These are phyloP conservation scores for Myotis pilosus DNA, from an alignment of 2,797 vertebrate genomes.

Conservation along the genomic window DNA sequence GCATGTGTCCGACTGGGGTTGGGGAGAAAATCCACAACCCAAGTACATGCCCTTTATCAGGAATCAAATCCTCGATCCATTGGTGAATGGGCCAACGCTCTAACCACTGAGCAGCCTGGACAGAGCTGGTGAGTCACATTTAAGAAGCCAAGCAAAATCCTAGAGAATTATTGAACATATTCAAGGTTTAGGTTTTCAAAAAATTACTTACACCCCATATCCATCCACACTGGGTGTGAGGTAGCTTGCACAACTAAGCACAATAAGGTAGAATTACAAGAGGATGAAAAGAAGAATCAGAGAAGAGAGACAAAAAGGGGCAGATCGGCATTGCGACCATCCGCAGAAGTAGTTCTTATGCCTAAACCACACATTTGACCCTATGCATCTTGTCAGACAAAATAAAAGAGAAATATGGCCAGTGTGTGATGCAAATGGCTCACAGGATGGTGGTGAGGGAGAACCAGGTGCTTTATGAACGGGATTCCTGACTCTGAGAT, in stretches of 20 bases:
- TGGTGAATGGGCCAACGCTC: no score
- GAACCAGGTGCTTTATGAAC: background rate
- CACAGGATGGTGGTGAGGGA: background rate
- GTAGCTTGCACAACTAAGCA: background rate
- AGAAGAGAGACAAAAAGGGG: background rate
- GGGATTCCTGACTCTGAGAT: background rate
- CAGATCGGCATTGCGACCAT: accelerated
- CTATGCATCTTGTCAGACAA: background rate
- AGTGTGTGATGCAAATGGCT: background rate
- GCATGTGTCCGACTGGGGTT: no score
- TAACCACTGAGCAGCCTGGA: no score
- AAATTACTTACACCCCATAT: background rate
- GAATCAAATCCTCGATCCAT: no score
- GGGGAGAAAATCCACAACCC: no score
- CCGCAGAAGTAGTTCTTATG: accelerated
- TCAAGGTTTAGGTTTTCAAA: background rate
- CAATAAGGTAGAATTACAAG: background rate
- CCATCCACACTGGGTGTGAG: background rate
- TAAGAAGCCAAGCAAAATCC: slow-evolving; percentile 51
- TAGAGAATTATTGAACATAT: slow-evolving; percentile 41
- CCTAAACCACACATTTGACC: background rate
- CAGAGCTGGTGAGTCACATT: background rate
- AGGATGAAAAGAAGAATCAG: background rate
- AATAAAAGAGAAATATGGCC: background rate
- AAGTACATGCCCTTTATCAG: no score